Conservation (phyloP, 2,888 invertebrate species). For the Emmelina monodactyla region DNA sequence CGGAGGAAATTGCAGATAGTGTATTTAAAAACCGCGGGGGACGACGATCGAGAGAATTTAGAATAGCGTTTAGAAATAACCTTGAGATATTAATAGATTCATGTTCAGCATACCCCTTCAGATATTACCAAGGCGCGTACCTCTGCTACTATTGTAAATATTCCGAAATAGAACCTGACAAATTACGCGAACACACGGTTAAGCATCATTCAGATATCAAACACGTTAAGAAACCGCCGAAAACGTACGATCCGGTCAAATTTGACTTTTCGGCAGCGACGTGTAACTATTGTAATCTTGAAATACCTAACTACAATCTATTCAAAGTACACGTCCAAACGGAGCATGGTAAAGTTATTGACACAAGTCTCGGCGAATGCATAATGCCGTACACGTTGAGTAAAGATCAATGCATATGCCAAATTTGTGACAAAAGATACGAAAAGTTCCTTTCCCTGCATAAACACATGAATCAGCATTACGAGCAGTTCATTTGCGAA, state of each 20-base stretch:
- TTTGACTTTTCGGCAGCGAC: slow-evolving; percentile 40
- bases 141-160: slow-evolving; percentile 49
- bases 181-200: slow-evolving; percentile 41
- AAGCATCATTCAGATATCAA: slow-evolving; percentile 30
- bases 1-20: too few relatives aligned
- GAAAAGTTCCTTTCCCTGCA: slow-evolving; percentile 52
- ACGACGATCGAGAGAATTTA: too few relatives aligned
- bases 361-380: slow-evolving; percentile 40
- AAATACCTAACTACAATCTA: slow-evolving; percentile 32
- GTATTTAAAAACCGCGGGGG: too few relatives aligned
- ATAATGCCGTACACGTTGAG: slow-evolving; percentile 49
- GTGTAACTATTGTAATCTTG: slow-evolving; percentile 38
- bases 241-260: slow-evolving; percentile 53
- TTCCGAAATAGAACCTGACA: slow-evolving; percentile 47
- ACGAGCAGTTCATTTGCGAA: slow-evolving; percentile 52
- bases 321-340: slow-evolving; percentile 38
- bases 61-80: slow-evolving; percentile 43
- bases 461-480: slow-evolving; percentile 57
- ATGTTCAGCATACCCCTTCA: slow-evolving; percentile 52
- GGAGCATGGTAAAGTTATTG: slow-evolving; percentile 38
- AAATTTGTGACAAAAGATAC: slow-evolving; percentile 48
- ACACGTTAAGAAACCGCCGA: slow-evolving; percentile 35
- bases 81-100: slow-evolving; percentile 39
- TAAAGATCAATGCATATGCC: slow-evolving; percentile 44
- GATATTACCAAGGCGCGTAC: slow-evolving; percentile 50